Evolutionary conservation across 2,113 vertebrate genomes (phyloP).

Genomic region (Arvicanthis niloticus): DNA sequence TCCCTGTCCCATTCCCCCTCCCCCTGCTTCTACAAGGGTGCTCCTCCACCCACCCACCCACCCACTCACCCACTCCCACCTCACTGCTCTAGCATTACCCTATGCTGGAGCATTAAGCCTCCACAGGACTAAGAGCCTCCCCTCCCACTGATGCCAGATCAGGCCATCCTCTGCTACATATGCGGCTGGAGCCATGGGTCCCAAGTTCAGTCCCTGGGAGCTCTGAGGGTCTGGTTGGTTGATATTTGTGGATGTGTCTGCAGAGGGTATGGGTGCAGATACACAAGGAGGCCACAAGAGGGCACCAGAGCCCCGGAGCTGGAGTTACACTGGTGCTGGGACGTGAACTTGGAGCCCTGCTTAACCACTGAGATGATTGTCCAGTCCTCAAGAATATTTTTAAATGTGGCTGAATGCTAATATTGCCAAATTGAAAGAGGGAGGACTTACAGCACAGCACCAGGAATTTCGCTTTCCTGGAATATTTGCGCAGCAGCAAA

Average conservation of each 20-base stretch:
- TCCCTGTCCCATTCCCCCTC: no score
- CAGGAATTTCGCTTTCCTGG: accelerated
- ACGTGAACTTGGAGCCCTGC: background rate
- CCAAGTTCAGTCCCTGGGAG: no score
- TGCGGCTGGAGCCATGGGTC: no score
- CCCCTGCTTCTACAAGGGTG: no score
- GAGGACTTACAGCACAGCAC: accelerated
- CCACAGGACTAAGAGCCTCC: no score
- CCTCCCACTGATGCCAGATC: no score
- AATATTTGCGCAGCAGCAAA: accelerated
- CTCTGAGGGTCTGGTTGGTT: no score
- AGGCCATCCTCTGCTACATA: no score
- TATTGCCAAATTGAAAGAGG: background rate
- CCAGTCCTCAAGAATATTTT: background rate
- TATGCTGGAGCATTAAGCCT: no score
- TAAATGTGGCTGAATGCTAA: background rate
- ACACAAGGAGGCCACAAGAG: background rate
- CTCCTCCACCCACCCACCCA: no score
- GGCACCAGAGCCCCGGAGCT: background rate
- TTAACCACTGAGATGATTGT: background rate
- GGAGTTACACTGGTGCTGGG: background rate
- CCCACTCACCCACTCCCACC: no score
- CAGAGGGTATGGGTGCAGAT: background rate
- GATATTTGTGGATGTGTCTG: background rate
- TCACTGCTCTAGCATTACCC: no score